A percentile compares a stretch with the other conserved stretches of the same genome.
phyloP scores from a whole-genome alignment of 1,140 invertebrate species.

The Drosophila leontia region DNA sequence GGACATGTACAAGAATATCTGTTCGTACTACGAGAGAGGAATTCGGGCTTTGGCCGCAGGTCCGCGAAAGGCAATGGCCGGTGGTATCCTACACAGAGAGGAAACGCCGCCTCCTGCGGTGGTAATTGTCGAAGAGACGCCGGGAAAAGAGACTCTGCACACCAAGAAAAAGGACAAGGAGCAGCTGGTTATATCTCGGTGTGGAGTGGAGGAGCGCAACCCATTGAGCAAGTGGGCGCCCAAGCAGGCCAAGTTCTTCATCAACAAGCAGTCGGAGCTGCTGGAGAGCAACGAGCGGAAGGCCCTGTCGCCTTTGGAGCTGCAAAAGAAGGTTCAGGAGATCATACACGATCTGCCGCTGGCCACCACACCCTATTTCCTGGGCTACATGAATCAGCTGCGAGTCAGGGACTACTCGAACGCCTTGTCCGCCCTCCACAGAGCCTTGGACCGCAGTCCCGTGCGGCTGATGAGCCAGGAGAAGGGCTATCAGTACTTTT shows the following conservation, averaged over 20 bases:
- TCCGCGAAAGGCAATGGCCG: conserved; percentile 49
- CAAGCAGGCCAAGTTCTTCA: conserved; percentile 94
- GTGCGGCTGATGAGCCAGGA: conserved; percentile 85
- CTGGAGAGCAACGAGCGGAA: conserved; percentile 92
- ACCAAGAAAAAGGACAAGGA: conserved; percentile 18
- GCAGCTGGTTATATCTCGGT: not conserved
- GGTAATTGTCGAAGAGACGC: not conserved
- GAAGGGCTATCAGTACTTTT: conserved; percentile 92
- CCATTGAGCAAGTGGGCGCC: conserved; percentile 90
- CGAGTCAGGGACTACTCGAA: conserved; percentile 94
- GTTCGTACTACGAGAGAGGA: conserved; percentile 87
- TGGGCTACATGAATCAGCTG: conserved; percentile 95
- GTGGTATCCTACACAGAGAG: conserved; percentile 55
- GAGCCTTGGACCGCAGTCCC: conserved; percentile 92
- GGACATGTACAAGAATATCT: conserved; percentile 88
- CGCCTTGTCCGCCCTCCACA: conserved; percentile 92
- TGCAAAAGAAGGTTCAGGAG: conserved; percentile 91
- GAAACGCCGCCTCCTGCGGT: conserved; percentile 22
- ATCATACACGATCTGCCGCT: conserved; percentile 93
- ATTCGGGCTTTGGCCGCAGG: conserved; percentile 61
- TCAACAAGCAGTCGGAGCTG: conserved; percentile 93
- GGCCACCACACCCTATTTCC: conserved; percentile 94
- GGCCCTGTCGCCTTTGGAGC: conserved; percentile 90
- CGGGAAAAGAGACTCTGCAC: not conserved
- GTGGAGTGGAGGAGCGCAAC: conserved; percentile 35